Evolutionary conservation across 2,113 vertebrate species (phyloP).

Genomic region (Entosphenus tridentatus): DNA sequence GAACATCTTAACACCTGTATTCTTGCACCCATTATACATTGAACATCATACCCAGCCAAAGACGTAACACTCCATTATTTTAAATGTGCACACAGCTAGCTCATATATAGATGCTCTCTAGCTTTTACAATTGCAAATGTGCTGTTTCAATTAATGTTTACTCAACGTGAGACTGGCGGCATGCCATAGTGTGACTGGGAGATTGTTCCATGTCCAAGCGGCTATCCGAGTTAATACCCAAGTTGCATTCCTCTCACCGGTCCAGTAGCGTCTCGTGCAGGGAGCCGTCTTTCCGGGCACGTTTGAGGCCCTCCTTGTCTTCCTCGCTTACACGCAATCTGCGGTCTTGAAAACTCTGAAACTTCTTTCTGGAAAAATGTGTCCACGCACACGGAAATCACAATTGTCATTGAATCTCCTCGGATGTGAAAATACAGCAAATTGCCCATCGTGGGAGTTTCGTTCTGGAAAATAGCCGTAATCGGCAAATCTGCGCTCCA

Average conservation of each 20-base stretch:
- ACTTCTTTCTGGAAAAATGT: slow-evolving; percentile 51
- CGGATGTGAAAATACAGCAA: background rate
- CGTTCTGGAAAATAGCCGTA: too few relatives aligned
- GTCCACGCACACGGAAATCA: background rate
- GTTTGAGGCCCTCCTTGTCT: slow-evolving; percentile 40
- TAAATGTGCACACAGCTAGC: background rate
- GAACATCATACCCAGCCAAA: too few relatives aligned
- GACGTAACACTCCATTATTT: too few relatives aligned
- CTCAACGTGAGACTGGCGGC: too few relatives aligned
- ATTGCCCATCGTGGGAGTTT: too few relatives aligned
- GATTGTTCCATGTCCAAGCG: too few relatives aligned
- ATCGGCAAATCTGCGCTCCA: too few relatives aligned
- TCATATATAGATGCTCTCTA: slow-evolving; percentile 1
- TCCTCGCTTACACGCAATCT: slow-evolving; percentile 71
- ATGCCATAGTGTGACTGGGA: too few relatives aligned
- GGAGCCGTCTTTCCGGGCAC: slow-evolving; percentile 59
- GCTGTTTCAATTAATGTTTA: too few relatives aligned
- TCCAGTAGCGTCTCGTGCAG: slow-evolving; percentile 77
- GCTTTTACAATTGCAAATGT: slow-evolving; percentile 5
- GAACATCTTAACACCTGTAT: too few relatives aligned
- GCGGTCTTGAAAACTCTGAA: slow-evolving; percentile 90
- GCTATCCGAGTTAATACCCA: too few relatives aligned
- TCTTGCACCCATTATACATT: too few relatives aligned
- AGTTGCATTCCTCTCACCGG: slow-evolving; percentile 27
- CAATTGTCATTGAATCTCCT: background rate